Percentiles rank a stretch among this genome's conserved stretches.
Evolutionary conservation across 2,888 invertebrate species (phyloP).

Genomic region (Morpho helenor): DNA sequence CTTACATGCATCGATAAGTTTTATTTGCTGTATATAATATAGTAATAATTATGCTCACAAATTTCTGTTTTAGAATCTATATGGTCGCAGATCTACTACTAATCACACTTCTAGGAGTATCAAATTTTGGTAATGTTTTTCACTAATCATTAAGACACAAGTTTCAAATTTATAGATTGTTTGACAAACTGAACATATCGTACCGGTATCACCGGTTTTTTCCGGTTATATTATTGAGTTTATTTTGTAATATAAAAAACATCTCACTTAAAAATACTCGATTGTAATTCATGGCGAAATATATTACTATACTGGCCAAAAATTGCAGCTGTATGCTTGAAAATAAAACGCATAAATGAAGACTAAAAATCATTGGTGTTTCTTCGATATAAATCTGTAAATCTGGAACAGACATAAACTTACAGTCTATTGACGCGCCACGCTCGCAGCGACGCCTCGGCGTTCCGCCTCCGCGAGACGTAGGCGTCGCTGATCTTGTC

Average conservation of each 20-base stretch:
- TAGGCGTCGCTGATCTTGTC: constrained; percentile 57
- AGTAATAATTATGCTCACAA: neutral
- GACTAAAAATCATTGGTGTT: constrained; percentile 58
- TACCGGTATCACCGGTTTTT: constrained; percentile 49
- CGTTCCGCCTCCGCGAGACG: constrained; percentile 47
- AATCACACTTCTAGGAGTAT: constrained; percentile 9
- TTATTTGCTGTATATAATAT: neutral
- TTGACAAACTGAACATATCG: constrained; percentile 51
- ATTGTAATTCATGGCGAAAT: constrained; percentile 50
- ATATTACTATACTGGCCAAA: constrained; percentile 55
- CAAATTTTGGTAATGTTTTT: constrained; percentile 3
- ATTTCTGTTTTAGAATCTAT: neutral
- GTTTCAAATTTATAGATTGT: constrained; percentile 29
- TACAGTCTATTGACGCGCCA: constrained; percentile 55
- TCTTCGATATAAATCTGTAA: constrained; percentile 61
- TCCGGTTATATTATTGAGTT: constrained; percentile 42
- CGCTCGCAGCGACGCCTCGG: constrained; percentile 48
- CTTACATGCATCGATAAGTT: constrained; percentile 1
- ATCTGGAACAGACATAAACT: constrained; percentile 70
- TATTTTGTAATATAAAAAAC: constrained; percentile 60
- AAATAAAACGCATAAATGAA: constrained; percentile 49
- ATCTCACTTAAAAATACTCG: constrained; percentile 41
- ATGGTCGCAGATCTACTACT: constrained; percentile 4
- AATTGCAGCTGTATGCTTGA: constrained; percentile 49
- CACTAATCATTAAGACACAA: constrained; percentile 15